phyloP scores from a whole-genome alignment of 2,797 vertebrate species.

The Acanthurus tractus region DNA sequence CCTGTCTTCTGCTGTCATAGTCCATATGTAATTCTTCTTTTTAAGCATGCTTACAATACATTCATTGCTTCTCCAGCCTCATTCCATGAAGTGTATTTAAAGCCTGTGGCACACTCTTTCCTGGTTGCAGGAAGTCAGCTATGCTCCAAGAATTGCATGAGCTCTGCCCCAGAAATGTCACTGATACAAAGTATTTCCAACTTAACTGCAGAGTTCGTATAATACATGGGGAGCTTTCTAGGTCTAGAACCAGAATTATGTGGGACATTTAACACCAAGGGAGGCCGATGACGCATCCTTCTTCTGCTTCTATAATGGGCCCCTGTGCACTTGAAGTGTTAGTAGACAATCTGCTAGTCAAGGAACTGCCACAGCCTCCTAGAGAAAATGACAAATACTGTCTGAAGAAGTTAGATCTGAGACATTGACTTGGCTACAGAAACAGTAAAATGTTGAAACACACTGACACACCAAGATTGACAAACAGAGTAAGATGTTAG shows the following conservation, averaged over 20 bases:
- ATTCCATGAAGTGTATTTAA: slow-evolving; percentile 60
- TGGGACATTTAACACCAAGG: slow-evolving; percentile 69
- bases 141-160: slow-evolving; percentile 45
- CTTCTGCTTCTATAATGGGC: slow-evolving; percentile 38
- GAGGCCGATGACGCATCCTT: slow-evolving; percentile 51
- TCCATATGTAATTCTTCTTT: slow-evolving; percentile 42
- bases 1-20: slow-evolving; percentile 49
- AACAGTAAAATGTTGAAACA: slow-evolving; percentile 3
- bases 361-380: slow-evolving; percentile 27
- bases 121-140: slow-evolving; percentile 54
- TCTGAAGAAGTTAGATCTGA: slow-evolving; percentile 7
- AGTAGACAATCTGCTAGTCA: slow-evolving; percentile 34
- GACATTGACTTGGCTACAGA: background rate
- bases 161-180: slow-evolving; percentile 81
- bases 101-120: slow-evolving; percentile 40
- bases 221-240: slow-evolving; percentile 54
- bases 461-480: too few species aligned
- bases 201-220: slow-evolving; percentile 30
- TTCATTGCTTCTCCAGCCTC: slow-evolving; percentile 29
- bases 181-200: slow-evolving; percentile 60
- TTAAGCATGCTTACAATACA: slow-evolving; percentile 46
- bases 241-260: slow-evolving; percentile 51
- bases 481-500: background rate
- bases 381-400: slow-evolving; percentile 32
- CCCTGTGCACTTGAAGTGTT: slow-evolving; percentile 34